Base-by-base conservation (phyloP, 30 jellyfish, hydroid and myxozoan genomes). In the Aurelia aurita complex sp. Pacific region DNA sequence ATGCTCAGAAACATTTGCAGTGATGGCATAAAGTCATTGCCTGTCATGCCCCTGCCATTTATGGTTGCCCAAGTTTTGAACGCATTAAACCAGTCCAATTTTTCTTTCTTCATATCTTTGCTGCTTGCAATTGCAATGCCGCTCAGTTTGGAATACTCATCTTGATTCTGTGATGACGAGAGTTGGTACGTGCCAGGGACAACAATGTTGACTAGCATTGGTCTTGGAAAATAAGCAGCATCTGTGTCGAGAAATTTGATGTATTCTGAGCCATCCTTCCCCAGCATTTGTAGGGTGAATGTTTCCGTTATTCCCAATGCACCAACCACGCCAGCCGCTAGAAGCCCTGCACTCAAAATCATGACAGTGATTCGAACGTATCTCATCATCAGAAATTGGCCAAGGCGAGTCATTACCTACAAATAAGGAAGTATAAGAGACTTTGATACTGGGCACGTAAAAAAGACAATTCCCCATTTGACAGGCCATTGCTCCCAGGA, bases 241-340 rank as follows among this genome's bases (percentile, higher is more conserved):
- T 73, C 79, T 10, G 57, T 94, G 18, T 90, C 88, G 12, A 82
- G 83, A 69, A 43, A 90, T 16, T 83, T 52, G 52, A 69, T 74
- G 75, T 72, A 90, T 32, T 83, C 76, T 6, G 97, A 90, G 51
- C 95, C 95, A 77, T 90, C 97, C 23, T 79, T 80, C 16, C 91
- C 95, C 3, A 90, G 86, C 85, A 68, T 83, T 43, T 69, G 72
- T 71, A 88, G 55, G 14, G 76, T 82, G 84, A 90, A 90, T 67
- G 61, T 74, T 57, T 90, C 85, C 65, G 80, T 79, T 77, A 90
- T 77, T 55, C 80, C 62, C 76, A 81, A 50, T 5, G 95, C 69
- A 9, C 94, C 92, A 53, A 19, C 23, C 1, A 90, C 52, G 23
- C 97, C 97, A 62, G 91, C 91, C 8, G 91, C 79, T 43, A 90